Conservation (phyloP, 1,140 invertebrate species). For the Microvelia longipes region DNA sequence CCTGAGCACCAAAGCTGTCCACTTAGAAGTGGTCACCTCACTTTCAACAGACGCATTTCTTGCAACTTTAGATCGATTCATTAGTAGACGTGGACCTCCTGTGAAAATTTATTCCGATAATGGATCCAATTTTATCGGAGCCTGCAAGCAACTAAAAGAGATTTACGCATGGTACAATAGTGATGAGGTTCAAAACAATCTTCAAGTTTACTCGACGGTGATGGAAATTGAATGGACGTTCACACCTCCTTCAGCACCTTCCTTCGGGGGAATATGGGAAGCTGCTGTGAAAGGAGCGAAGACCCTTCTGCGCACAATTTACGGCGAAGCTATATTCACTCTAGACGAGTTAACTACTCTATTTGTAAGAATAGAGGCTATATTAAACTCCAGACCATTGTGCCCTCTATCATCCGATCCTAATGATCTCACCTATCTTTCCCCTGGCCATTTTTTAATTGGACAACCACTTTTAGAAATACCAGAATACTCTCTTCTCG, state of each 20-base stretch:
- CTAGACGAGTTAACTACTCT: slow-evolving; percentile 18
- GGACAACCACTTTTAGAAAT: slow-evolving; percentile 15
- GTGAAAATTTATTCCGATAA: slow-evolving; percentile 13
- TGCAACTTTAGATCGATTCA: slow-evolving; percentile 21
- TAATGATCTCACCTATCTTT: slow-evolving; percentile 12
- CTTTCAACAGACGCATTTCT: slow-evolving; percentile 21
- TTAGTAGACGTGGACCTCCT: slow-evolving; percentile 15
- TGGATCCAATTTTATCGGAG: slow-evolving; percentile 7
- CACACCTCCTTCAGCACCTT: slow-evolving; percentile 21
- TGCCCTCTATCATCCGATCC: slow-evolving; percentile 13
- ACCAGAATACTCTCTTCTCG: slow-evolving; percentile 11
- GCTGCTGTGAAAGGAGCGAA: slow-evolving; percentile 24
- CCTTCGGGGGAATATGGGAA: slow-evolving; percentile 26
- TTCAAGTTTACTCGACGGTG: background rate
- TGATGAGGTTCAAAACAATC: background rate
- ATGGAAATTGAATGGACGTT: slow-evolving; percentile 17
- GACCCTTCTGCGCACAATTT: slow-evolving; percentile 15
- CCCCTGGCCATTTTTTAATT: slow-evolving; percentile 24
- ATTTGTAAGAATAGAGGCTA: slow-evolving; percentile 17
- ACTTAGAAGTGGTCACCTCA: slow-evolving; percentile 23
- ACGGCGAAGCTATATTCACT: slow-evolving; percentile 13
- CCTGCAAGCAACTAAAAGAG: background rate
- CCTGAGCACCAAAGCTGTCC: slow-evolving; percentile 22
- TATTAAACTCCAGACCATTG: slow-evolving; percentile 10
- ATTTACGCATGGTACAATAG: background rate